phyloP scores from a whole-genome alignment of 2,888 invertebrate genomes.

The Netelia inedita region DNA sequence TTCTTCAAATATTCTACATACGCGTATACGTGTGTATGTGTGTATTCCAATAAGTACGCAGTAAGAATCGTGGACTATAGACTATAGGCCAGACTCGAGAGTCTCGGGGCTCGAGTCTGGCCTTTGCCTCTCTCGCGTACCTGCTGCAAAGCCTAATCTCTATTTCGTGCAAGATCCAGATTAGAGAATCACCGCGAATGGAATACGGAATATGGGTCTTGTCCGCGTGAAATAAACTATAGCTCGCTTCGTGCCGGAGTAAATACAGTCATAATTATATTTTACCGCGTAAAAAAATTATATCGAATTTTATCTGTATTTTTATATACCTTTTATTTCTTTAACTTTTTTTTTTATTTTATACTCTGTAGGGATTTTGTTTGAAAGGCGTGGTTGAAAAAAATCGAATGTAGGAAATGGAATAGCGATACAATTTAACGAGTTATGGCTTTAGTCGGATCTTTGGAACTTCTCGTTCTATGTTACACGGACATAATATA shows the following conservation, averaged over 20 bases:
- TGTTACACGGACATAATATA: background rate
- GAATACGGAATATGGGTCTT: constrained; percentile 51
- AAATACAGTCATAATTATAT: too few species aligned
- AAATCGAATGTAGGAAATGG: too few species aligned
- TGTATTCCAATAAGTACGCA: background rate
- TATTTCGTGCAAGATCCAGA: constrained; percentile 59
- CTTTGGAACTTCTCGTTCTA: background rate
- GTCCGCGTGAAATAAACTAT: constrained; percentile 45
- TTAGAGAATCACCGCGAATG: constrained; percentile 36
- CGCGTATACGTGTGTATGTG: background rate
- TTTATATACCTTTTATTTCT: too few species aligned
- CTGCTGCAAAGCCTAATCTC: constrained; percentile 64
- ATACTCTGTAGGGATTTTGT: too few species aligned
- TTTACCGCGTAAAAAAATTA: too few species aligned
- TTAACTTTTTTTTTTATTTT: too few species aligned
- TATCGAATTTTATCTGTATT: too few species aligned
- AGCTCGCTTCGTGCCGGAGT: background rate
- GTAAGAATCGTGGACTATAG: background rate
- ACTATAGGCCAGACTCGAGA: background rate
- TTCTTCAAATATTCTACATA: background rate
- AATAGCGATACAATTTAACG: too few species aligned
- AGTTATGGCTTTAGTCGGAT: too few species aligned
- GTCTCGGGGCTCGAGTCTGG: constrained; percentile 36
- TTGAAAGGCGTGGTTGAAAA: too few species aligned
- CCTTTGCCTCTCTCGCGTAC: constrained; percentile 50